Base-by-base conservation (phyloP, 1,140 invertebrate genomes). In the Polypedilum pembai region DNA sequence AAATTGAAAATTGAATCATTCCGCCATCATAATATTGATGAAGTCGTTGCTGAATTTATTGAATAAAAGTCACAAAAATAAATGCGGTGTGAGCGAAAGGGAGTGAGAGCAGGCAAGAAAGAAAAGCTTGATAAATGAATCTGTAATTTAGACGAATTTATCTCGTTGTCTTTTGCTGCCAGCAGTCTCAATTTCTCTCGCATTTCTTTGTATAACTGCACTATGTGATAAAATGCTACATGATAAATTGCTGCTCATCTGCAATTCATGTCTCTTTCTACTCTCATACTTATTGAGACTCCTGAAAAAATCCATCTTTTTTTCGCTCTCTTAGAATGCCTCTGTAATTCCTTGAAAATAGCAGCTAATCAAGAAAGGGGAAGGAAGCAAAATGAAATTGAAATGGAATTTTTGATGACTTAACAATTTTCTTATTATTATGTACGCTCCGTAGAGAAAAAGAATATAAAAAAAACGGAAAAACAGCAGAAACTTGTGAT, bases 1-100 rank as follows among this genome's bases (percentile, higher is more conserved):
- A 56, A 56, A 56, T 56, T 56, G n/a, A n/a, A 56, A 56, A 56
- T 56, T 56, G 45, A 56, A 56, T 56, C 45, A 17, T 56, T 56
- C n/a, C 45, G 45, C 8, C 45, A 56, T 56, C 45, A 56, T 56
- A 56, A 56, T 12, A 15, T 56, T 56, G 45, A 56, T 56, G 45
- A 56, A 56, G 45, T 17, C 45, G 45, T 17, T 56, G 10, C 2
- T 56, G 45, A 56, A 56, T 56, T 56, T 56, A 56, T 56, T 56
- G 45, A 56, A 56, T 56, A 17, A 17, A 56, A 17, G 45, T 12
- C n/a, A 8, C 10, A 56, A 56, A 56, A 17, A 17, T 17, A 56
- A 15, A 15, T 56, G 10, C 45, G 10, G 8, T 56, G 45, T 17
- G 10, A 12, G n/a, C 7, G 10, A 17, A 12, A 12, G 10, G 45